phyloP scores from a whole-genome alignment of 2,113 vertebrate genomes.

The Macrotus californicus region DNA sequence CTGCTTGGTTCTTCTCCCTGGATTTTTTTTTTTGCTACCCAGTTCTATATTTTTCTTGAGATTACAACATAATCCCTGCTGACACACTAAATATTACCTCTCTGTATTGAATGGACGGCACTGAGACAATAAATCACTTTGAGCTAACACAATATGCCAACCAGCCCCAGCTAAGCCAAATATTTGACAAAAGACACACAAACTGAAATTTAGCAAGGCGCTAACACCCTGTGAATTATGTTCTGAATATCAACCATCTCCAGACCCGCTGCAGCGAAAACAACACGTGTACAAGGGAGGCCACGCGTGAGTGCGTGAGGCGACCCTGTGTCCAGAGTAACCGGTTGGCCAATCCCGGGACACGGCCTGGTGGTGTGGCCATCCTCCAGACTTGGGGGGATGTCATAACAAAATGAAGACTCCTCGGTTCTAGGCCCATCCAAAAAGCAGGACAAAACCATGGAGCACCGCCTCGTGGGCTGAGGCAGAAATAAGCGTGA shows the following conservation, averaged over 20 bases:
- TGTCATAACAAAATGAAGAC: not conserved
- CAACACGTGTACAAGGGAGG: not conserved
- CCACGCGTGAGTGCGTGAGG: not conserved
- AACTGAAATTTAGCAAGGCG: constrained; percentile 79
- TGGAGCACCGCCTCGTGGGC: not conserved
- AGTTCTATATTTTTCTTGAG: constrained; percentile 72
- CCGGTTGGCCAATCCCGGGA: not conserved
- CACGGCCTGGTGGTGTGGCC: not conserved
- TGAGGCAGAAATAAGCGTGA: not conserved
- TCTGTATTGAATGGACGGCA: constrained; percentile 70
- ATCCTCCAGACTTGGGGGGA: not conserved
- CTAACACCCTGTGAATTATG: constrained; percentile 69
- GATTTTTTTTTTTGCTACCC: constrained; percentile 18
- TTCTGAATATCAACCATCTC: constrained; percentile 55
- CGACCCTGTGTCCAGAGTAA: not conserved
- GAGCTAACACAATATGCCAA: constrained; percentile 75
- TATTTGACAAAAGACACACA: constrained; percentile 76
- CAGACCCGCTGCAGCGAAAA: not conserved
- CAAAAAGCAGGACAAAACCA: not conserved
- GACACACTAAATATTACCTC: constrained; percentile 78
- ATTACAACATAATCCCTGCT: constrained; percentile 77
- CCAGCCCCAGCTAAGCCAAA: constrained; percentile 76
- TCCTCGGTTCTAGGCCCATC: not conserved
- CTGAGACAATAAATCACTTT: constrained; percentile 77
- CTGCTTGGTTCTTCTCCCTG: constrained; percentile 18